A percentile compares a stretch with the other conserved stretches of the same genome.
Conservation (phyloP, 2,797 vertebrate genomes). For the Hydrophis major region DNA sequence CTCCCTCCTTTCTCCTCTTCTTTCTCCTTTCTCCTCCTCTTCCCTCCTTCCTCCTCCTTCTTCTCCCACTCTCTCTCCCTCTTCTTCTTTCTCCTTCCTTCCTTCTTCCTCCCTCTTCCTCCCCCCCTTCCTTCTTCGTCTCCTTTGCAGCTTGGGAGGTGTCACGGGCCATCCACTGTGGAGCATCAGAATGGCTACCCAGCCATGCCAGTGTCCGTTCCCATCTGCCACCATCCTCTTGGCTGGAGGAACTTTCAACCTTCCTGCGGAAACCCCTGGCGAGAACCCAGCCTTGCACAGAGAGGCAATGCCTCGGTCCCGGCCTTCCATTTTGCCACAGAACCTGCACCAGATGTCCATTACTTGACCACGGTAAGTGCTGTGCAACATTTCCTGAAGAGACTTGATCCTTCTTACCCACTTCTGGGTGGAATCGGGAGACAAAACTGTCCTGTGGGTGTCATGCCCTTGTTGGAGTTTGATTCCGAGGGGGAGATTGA, state of each 20-base stretch:
- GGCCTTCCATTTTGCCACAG: not conserved
- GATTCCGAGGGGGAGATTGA: no score
- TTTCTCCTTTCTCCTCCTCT: no score
- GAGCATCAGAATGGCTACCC: constrained; percentile 23
- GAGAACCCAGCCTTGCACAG: not conserved
- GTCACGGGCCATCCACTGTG: not conserved
- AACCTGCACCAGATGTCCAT: constrained; percentile 26
- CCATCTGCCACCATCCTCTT: constrained; percentile 27
- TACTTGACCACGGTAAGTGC: constrained; percentile 34
- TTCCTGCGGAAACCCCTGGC: constrained; percentile 31
- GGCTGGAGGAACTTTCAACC: constrained; percentile 51
- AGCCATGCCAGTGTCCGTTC: constrained; percentile 28
- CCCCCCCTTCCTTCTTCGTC: not conserved
- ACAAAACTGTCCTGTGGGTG: no score
- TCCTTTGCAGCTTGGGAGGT: constrained; percentile 52
- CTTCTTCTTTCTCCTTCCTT: no score
- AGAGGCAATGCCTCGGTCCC: not conserved
- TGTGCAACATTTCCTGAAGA: not conserved
- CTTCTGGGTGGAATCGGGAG: not conserved
- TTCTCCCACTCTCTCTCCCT: no score
- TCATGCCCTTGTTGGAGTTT: no score
- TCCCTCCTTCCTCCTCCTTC: no score
- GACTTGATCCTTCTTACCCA: fast-evolving
- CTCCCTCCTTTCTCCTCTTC: no score
- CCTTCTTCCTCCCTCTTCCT: not conserved